phyloP scores from a whole-genome alignment of 2,797 vertebrate species.

The Hyperoplus lanceolatus region DNA sequence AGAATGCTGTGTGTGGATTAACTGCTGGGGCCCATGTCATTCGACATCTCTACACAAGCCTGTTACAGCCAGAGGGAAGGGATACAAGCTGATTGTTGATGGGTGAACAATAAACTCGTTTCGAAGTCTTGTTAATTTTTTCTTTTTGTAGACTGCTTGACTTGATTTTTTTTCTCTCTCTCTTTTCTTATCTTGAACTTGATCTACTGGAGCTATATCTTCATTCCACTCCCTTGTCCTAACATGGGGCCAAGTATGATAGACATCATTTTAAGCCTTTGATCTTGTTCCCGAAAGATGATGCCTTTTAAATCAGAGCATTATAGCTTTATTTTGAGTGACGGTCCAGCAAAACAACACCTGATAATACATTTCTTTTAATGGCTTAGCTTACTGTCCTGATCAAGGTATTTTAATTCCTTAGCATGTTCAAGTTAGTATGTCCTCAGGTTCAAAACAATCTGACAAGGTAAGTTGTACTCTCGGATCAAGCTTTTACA shows the following conservation, averaged over 20 bases:
- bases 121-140: constrained; percentile 28
- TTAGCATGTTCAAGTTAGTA: constrained; percentile 2
- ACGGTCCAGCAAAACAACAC: constrained; percentile 17
- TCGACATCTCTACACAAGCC: constrained; percentile 75
- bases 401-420: constrained; percentile 6
- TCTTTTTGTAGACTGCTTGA: constrained; percentile 18
- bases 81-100: constrained; percentile 63
- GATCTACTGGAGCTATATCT: constrained; percentile 58
- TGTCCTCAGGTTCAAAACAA: constrained; percentile 36
- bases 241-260: constrained; percentile 50
- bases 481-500: constrained; percentile 28
- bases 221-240: constrained; percentile 60
- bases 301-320: constrained; percentile 44
- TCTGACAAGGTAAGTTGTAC: constrained; percentile 21
- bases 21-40: constrained; percentile 75
- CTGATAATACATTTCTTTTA: constrained; percentile 25
- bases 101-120: constrained; percentile 44
- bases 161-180: constrained; percentile 1
- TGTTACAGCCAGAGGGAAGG: constrained; percentile 63
- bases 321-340: constrained; percentile 49
- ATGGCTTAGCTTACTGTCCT: constrained; percentile 12
- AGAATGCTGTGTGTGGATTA: constrained; percentile 84
- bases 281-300: constrained; percentile 46
- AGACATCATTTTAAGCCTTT: constrained; percentile 55
- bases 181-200: constrained; percentile 57